Percentiles rank a stretch among this genome's conserved stretches.
These are phyloP conservation scores for Stramonita haemastoma DNA, from an alignment of 2,888 invertebrate species.

Conservation along the genomic window DNA sequence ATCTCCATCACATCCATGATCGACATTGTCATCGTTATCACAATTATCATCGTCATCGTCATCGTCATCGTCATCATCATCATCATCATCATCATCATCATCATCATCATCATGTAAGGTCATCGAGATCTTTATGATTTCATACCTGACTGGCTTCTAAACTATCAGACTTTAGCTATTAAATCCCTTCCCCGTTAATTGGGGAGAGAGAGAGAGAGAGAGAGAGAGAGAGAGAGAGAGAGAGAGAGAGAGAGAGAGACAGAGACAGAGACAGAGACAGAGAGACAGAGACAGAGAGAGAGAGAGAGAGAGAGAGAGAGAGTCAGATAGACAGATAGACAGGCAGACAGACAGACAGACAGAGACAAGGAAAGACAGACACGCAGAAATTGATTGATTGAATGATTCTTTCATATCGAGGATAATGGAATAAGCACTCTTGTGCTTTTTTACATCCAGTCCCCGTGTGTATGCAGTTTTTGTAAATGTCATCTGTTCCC, in stretches of 20 bases:
- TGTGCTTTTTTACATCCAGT: too few species aligned
- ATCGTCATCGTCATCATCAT: not conserved
- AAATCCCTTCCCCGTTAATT: not conserved
- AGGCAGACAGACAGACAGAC: not conserved
- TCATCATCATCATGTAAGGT: not conserved
- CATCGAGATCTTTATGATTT: not conserved
- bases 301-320: not conserved
- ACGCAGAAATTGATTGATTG: too few species aligned
- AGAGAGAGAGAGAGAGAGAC: slow-evolving; percentile 25
- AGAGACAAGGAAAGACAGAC: not conserved
- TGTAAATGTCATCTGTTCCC: too few species aligned
- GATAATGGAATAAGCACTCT: too few species aligned
- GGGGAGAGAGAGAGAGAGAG: not conserved
- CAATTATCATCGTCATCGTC: too few species aligned
- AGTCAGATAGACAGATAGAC: not conserved
- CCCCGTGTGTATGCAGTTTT: too few species aligned
- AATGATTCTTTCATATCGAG: too few species aligned
- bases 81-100: not conserved
- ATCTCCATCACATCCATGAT: too few species aligned
- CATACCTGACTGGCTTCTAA: not conserved
- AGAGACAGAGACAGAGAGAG: not conserved
- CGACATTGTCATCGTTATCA: not conserved
- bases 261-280: not conserved
- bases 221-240: not conserved
- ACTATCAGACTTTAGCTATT: not conserved